Conservation (phyloP, 2,797 vertebrate species). For the Staurois parvus region DNA sequence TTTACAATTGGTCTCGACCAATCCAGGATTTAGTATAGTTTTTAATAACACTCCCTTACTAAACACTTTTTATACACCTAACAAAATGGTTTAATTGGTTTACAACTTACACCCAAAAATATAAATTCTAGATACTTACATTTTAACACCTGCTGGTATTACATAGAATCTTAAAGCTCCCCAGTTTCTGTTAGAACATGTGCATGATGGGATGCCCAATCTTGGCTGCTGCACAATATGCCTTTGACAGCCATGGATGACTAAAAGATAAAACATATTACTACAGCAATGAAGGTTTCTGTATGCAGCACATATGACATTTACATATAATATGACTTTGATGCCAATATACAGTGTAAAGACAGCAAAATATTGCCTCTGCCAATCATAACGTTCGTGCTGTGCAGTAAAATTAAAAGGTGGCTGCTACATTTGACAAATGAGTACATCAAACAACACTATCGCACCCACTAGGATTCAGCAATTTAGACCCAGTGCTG, state of each 20-base stretch:
- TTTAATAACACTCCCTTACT: too few species aligned
- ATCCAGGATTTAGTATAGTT: too few species aligned
- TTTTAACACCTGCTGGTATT: constrained; percentile 58
- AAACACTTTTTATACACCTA: too few species aligned
- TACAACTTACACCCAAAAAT: not conserved
- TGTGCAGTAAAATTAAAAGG: not conserved
- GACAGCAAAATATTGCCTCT: not conserved
- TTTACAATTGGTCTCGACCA: too few species aligned
- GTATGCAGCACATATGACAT: not conserved
- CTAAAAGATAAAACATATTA: constrained; percentile 66
- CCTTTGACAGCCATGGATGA: constrained; percentile 54
- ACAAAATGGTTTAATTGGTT: not conserved
- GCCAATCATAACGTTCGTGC: too few species aligned
- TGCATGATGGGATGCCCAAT: constrained; percentile 49
- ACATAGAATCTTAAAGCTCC: constrained; percentile 66
- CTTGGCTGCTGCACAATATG: constrained; percentile 39
- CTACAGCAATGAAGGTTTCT: not conserved
- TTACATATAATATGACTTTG: not conserved
- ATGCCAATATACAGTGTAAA: too few species aligned
- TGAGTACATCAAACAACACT: not conserved
- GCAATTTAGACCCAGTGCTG: too few species aligned
- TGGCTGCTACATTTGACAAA: not conserved
- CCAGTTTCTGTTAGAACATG: constrained; percentile 23
- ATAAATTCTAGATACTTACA: constrained; percentile 67
- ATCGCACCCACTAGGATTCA: too few species aligned